phyloP scores from a whole-genome alignment of 2,113 vertebrate species.

The Podiceps cristatus region DNA sequence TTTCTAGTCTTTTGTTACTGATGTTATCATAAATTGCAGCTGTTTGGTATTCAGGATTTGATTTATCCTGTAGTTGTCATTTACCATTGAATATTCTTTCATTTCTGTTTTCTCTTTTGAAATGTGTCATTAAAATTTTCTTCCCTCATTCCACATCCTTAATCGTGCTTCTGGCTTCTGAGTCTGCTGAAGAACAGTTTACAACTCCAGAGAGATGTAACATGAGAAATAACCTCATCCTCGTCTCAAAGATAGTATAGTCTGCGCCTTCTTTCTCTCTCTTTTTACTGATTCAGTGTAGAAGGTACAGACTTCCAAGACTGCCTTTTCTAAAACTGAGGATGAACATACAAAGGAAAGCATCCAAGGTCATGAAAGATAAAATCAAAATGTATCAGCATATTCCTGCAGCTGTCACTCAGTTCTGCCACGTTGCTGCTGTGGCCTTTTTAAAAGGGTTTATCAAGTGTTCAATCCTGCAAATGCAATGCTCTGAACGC shows the following conservation, averaged over 20 bases:
- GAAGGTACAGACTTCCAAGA: not conserved
- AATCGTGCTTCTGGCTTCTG: not conserved
- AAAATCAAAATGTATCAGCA: not conserved
- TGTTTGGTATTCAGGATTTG: not conserved
- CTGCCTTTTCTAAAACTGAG: not conserved
- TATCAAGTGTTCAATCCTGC: not conserved
- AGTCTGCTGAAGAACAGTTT: not conserved
- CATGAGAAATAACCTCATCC: not conserved
- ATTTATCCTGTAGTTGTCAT: not conserved
- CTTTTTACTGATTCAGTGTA: not conserved
- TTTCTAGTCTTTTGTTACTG: not conserved
- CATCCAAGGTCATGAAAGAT: not conserved
- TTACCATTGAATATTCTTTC: not conserved
- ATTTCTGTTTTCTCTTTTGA: not conserved
- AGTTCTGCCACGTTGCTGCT: not conserved
- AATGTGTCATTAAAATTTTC: not conserved
- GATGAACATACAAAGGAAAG: not conserved
- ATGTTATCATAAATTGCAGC: not conserved
- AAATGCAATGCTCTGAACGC: not conserved
- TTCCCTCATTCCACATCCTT: not conserved
- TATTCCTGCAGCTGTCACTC: not conserved
- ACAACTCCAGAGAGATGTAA: not conserved
- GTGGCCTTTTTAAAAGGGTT: not conserved
- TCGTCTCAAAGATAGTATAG: not conserved
- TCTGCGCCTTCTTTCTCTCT: not conserved